A percentile compares a stretch with the other conserved stretches of the same genome.
Conservation (phyloP, 2,113 vertebrate species). For the Grammatotria lemairii region DNA sequence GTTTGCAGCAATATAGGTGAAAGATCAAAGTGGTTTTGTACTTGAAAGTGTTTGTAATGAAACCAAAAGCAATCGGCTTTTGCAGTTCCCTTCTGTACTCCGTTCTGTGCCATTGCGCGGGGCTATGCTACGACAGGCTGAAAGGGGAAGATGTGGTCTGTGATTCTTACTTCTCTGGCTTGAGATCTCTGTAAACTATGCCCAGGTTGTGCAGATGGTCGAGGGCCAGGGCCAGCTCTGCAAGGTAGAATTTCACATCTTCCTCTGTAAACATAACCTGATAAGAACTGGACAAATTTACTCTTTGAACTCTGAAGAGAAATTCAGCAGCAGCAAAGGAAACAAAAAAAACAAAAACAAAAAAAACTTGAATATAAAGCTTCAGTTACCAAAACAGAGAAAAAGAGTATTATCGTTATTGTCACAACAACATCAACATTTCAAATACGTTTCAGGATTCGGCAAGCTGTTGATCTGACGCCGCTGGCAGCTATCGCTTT, state of each 20-base stretch:
- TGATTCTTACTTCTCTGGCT: conserved; percentile 92
- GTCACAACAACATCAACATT: conserved; percentile 44
- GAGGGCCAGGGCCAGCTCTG: conserved; percentile 97
- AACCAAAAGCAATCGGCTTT: not conserved
- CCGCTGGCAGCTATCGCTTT: conserved; percentile 31
- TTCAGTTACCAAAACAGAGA: conserved; percentile 32
- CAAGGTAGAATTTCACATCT: conserved; percentile 99
- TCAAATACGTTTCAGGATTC: conserved; percentile 19
- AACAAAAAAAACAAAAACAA: not conserved
- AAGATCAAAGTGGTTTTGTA: not conserved
- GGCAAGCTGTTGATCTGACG: conserved; percentile 22
- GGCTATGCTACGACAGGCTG: not conserved
- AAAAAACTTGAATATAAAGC: not conserved
- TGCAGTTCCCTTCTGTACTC: not conserved
- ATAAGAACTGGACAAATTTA: conserved; percentile 96
- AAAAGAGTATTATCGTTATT: conserved; percentile 28
- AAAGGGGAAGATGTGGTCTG: not conserved
- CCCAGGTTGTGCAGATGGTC: conserved; percentile 98
- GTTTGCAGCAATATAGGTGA: not conserved
- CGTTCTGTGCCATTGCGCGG: not conserved
- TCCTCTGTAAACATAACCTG: conserved; percentile 99
- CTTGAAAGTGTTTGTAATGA: not conserved
- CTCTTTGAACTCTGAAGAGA: conserved; percentile 77
- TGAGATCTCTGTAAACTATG: conserved; percentile 99
- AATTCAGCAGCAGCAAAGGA: conserved; percentile 42